phyloP scores from a whole-genome alignment of 2,113 vertebrate genomes.

The Menidia beryllina region DNA sequence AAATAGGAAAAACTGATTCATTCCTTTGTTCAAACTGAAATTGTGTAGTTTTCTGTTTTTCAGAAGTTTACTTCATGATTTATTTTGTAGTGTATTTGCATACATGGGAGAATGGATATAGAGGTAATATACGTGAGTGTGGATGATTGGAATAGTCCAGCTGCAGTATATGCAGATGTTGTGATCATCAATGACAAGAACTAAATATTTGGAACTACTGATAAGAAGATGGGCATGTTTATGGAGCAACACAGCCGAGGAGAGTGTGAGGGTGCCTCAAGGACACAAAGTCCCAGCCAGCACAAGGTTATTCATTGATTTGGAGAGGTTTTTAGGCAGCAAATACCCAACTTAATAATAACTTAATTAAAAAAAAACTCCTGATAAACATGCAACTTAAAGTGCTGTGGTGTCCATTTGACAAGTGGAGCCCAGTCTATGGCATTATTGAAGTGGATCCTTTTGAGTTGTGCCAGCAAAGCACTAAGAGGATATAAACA shows the following conservation, averaged over 20 bases:
- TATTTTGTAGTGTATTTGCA: too few relatives aligned
- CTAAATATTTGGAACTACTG: too few relatives aligned
- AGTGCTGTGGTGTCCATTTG: constrained; percentile 36
- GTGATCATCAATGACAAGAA: background rate
- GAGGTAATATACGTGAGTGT: too few relatives aligned
- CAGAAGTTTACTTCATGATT: too few relatives aligned
- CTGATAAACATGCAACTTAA: constrained; percentile 32
- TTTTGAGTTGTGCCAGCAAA: constrained; percentile 50
- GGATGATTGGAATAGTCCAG: background rate
- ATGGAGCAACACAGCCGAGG: constrained; percentile 39
- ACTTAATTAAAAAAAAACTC: constrained; percentile 14
- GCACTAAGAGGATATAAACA: constrained; percentile 53
- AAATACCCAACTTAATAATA: constrained; percentile 21
- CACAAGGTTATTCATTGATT: constrained; percentile 21
- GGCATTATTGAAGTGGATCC: constrained; percentile 59
- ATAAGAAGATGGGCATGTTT: constrained; percentile 27
- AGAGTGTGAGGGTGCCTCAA: constrained; percentile 61
- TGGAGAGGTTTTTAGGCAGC: constrained; percentile 29
- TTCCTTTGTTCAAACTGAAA: background rate
- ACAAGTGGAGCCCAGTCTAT: constrained; percentile 24
- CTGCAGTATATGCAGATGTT: background rate
- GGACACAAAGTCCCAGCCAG: constrained; percentile 56
- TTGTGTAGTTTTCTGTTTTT: background rate
- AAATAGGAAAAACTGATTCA: too few relatives aligned
- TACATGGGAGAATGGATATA: too few relatives aligned